Percentiles rank a stretch among this genome's conserved stretches.
Evolutionary conservation across 1,140 invertebrate genomes (phyloP).

Genomic region (Drosophila biarmipes): DNA sequence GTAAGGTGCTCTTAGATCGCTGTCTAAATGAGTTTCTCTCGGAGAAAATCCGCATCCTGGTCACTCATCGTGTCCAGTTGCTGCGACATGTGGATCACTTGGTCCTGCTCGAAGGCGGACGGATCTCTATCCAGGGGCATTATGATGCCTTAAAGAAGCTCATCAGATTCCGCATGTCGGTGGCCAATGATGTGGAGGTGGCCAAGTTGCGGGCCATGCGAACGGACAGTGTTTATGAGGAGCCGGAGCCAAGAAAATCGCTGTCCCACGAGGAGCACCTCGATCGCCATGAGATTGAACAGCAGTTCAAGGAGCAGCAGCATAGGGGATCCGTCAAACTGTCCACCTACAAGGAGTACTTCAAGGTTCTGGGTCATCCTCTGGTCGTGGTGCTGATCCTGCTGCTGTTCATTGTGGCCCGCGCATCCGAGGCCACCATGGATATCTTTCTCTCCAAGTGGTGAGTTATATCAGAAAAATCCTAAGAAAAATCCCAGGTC

Average conservation of each 20-base stretch:
- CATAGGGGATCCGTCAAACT: constrained; percentile 83
- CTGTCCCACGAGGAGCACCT: constrained; percentile 48
- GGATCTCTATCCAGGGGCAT: constrained; percentile 77
- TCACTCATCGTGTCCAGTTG: constrained; percentile 95
- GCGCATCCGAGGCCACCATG: constrained; percentile 88
- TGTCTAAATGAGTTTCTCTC: constrained; percentile 89
- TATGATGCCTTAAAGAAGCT: constrained; percentile 78
- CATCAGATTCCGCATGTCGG: constrained; percentile 64
- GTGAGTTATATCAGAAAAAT: constrained; percentile 67
- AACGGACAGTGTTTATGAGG: constrained; percentile 64
- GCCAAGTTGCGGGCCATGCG: constrained; percentile 49
- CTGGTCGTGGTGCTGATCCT: constrained; percentile 86
- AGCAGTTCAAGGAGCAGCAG: constrained; percentile 84
- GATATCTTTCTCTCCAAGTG: constrained; percentile 93
- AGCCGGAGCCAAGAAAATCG: constrained; percentile 33
- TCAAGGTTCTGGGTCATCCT: constrained; percentile 88
- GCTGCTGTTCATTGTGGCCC: constrained; percentile 88
- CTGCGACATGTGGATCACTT: constrained; percentile 90
- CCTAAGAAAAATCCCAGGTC: not conserved
- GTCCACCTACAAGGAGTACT: constrained; percentile 89
- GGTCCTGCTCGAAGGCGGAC: constrained; percentile 87
- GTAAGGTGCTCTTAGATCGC: constrained; percentile 90
- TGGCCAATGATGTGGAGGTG: constrained; percentile 71
- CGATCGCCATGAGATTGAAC: constrained; percentile 55
- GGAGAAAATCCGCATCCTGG: constrained; percentile 90